Percentiles rank a stretch among this genome's conserved stretches.
Conservation (phyloP, 2,888 invertebrate species). For the Phlogophora meticulosa region DNA sequence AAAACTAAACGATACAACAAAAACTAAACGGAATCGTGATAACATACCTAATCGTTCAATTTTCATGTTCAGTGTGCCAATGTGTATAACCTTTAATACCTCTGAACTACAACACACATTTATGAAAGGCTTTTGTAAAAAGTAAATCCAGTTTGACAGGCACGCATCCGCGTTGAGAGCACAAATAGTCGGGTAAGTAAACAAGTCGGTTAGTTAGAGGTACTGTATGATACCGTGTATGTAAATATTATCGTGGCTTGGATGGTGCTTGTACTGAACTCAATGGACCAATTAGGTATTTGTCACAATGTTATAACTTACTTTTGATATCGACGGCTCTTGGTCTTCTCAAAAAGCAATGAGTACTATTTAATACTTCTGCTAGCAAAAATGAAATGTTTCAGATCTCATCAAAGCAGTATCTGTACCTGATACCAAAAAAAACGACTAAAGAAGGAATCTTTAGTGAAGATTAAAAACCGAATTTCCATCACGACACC, state of each 20-base stretch:
- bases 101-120: constrained; percentile 19
- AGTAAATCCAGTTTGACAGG: constrained; percentile 25
- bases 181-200: constrained; percentile 28
- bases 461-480: too few species aligned
- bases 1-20: too few species aligned
- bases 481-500: too few species aligned
- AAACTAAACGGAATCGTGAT: constrained; percentile 7
- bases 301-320: background rate
- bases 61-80: constrained; percentile 8
- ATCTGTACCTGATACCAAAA: constrained; percentile 28
- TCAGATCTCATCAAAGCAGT: constrained; percentile 9
- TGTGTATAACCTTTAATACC: constrained; percentile 31
- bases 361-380: constrained; percentile 1
- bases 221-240: background rate
- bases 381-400: constrained; percentile 11
- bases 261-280: background rate
- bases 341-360: background rate
- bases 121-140: constrained; percentile 23
- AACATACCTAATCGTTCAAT: background rate
- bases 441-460: background rate
- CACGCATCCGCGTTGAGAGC: constrained; percentile 17
- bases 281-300: background rate
- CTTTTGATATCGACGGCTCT: background rate
- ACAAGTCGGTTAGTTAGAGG: constrained; percentile 18
- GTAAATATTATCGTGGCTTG: constrained; percentile 15